Conservation (phyloP, 1,140 invertebrate genomes). For the Lerema accius region DNA sequence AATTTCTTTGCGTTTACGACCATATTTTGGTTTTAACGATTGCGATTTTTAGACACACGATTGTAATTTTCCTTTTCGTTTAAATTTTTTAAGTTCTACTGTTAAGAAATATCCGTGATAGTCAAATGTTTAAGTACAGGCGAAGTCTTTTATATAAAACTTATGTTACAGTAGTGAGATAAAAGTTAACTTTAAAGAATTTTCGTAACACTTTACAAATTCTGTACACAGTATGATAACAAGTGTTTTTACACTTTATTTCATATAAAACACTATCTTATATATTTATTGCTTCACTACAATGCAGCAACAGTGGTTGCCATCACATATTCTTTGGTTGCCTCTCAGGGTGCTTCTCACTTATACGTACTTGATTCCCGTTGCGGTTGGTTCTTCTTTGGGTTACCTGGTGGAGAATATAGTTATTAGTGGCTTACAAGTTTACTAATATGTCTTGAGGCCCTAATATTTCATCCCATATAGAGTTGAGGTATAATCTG, state of each 20-base stretch:
- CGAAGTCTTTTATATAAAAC: conserved; percentile 19
- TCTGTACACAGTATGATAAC: conserved; percentile 12
- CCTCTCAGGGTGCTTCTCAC: background rate
- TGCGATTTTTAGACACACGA: too few species aligned
- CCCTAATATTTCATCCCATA: too few species aligned
- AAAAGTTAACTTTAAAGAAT: conserved; percentile 16
- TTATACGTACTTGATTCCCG: conserved; percentile 2
- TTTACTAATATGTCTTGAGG: too few species aligned
- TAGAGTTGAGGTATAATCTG: too few species aligned
- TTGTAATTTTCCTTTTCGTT: too few species aligned
- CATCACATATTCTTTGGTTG: conserved; percentile 3
- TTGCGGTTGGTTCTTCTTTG: conserved; percentile 8
- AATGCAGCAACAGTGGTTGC: background rate
- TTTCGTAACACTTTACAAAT: conserved; percentile 11
- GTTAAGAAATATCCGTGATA: background rate
- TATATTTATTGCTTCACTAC: conserved; percentile 3
- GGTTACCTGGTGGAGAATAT: background rate
- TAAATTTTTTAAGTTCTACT: background rate
- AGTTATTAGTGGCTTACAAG: too few species aligned
- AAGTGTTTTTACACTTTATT: conserved; percentile 1
- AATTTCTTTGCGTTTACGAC: too few species aligned
- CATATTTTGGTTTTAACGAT: too few species aligned
- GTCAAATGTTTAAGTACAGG: conserved; percentile 3
- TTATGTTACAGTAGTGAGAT: conserved; percentile 1
- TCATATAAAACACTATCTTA: conserved; percentile 5